Conservation (phyloP, 2,113 vertebrate genomes). For the Pelvicachromis taeniatus region DNA sequence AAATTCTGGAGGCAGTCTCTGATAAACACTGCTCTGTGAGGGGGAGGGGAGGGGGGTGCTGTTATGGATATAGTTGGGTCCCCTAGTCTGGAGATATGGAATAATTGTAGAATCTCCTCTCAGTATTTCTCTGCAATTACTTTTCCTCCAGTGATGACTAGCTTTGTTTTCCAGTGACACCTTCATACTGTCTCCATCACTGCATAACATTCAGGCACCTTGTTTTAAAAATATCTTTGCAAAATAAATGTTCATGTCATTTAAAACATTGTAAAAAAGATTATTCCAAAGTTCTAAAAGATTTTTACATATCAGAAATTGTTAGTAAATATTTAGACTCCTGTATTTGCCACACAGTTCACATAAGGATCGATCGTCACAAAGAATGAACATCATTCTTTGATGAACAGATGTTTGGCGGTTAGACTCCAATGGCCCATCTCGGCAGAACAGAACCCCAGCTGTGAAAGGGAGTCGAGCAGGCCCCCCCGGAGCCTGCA, state of each 20-base stretch:
- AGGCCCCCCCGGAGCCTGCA: background rate
- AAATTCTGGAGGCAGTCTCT: background rate
- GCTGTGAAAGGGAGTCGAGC: background rate
- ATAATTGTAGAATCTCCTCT: background rate
- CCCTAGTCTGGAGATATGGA: background rate
- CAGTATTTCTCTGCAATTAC: background rate
- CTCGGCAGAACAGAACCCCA: background rate
- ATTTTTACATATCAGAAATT: background rate
- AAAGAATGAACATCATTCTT: background rate
- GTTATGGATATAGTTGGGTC: background rate
- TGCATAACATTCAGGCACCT: background rate
- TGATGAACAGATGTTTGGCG: background rate
- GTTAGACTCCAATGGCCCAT: background rate
- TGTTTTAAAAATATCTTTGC: background rate
- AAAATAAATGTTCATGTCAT: background rate
- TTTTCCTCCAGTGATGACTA: background rate
- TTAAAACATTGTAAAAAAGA: background rate
- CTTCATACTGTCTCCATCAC: background rate
- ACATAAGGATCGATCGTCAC: background rate
- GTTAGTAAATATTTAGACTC: background rate
- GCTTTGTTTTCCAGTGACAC: background rate
- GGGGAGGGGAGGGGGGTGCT: fast-evolving
- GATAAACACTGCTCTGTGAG: background rate
- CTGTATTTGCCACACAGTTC: background rate
- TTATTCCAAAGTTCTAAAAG: background rate